Conservation (phyloP, 2,797 vertebrate species). For the Gambelia wislizenii region DNA sequence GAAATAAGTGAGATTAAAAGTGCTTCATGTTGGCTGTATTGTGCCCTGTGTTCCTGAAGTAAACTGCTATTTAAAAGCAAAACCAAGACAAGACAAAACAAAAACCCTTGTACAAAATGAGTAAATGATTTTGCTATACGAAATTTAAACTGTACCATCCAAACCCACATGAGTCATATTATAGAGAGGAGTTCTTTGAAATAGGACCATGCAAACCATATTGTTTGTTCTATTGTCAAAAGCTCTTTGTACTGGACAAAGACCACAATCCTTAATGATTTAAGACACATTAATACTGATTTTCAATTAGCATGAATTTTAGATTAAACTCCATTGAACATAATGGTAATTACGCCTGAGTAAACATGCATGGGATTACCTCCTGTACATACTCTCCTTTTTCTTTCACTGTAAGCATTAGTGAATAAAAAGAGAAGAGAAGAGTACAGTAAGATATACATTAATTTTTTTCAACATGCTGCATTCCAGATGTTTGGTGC, state of each 20-base stretch:
- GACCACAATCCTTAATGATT: neutral
- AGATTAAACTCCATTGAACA: neutral
- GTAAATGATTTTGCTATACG: neutral
- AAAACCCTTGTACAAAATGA: neutral
- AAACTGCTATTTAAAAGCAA: neutral
- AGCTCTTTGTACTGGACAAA: neutral
- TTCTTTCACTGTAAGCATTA: neutral
- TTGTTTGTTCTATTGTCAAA: neutral
- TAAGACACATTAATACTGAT: neutral
- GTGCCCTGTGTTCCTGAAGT: neutral
- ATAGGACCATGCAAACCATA: neutral
- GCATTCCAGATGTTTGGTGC: neutral
- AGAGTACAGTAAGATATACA: too few species aligned
- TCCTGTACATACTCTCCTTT: neutral
- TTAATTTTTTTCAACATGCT: too few species aligned
- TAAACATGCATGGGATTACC: neutral
- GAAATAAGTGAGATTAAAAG: neutral
- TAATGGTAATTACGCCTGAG: neutral
- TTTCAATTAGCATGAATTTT: neutral
- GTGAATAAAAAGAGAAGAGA: neutral
- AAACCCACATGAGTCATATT: conserved; percentile 13
- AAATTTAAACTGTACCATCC: neutral
- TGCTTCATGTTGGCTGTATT: neutral
- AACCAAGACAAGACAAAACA: neutral
- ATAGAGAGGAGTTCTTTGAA: neutral